Evolutionary conservation across 2,797 vertebrate species (phyloP).

Genomic region (Malurus splendens): DNA sequence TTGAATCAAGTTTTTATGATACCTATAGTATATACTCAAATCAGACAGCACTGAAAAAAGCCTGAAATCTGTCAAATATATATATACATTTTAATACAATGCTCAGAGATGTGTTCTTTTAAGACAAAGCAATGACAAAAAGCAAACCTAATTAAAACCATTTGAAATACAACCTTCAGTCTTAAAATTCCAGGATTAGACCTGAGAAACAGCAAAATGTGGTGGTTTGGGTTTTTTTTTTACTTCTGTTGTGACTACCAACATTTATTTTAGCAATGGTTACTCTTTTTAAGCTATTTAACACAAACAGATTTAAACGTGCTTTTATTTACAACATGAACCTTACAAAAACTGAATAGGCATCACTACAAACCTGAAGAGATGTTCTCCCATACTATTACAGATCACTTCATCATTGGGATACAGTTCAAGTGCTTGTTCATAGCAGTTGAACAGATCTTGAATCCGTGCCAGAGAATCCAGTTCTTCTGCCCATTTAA

Average conservation of each 20-base stretch:
- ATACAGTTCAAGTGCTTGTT: constrained; percentile 91
- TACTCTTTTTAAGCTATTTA: not conserved
- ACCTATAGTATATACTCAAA: not conserved
- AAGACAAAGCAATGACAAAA: not conserved
- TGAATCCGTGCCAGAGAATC: constrained; percentile 86
- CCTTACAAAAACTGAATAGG: not conserved
- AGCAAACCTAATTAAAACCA: not conserved
- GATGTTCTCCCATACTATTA: constrained; percentile 96
- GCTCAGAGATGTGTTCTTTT: not conserved
- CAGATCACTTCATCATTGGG: constrained; percentile 92
- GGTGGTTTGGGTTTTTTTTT: not conserved
- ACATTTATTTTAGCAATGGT: not conserved
- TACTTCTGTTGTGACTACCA: not conserved
- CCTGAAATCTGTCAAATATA: not conserved
- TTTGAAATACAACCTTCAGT: not conserved
- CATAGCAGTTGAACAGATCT: constrained; percentile 93
- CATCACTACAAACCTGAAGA: constrained; percentile 84
- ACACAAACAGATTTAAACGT: not conserved
- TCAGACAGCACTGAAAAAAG: not conserved
- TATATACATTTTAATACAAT: not conserved
- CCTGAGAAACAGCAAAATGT: not conserved
- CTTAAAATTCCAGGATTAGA: not conserved
- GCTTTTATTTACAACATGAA: not conserved
- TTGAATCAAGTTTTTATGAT: not conserved
- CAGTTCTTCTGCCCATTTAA: constrained; percentile 92